Conservation (phyloP, 1,140 invertebrate species). For the Danaus melanippus region DNA sequence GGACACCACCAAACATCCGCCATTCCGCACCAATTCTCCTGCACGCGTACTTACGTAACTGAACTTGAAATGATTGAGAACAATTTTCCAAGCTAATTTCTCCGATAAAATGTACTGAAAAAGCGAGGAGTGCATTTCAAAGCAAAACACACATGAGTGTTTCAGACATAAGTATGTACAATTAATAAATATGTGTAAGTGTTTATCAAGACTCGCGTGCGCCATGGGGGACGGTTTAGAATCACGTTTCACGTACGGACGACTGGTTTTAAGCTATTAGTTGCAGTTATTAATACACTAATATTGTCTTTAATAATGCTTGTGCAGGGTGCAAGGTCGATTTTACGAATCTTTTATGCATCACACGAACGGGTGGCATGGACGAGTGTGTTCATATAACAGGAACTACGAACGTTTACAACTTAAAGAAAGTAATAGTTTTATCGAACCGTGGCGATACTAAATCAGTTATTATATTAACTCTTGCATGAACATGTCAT, state of each 20-base stretch:
- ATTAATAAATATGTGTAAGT: slow-evolving; percentile 44
- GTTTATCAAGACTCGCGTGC: slow-evolving; percentile 47
- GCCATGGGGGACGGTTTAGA: slow-evolving; percentile 32
- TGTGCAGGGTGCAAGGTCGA: slow-evolving; percentile 35
- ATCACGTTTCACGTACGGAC: slow-evolving; percentile 51
- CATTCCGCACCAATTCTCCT: slow-evolving; percentile 72
- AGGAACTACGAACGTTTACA: slow-evolving; percentile 42
- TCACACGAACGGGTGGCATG: slow-evolving; percentile 23
- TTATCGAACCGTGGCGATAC: slow-evolving; percentile 29
- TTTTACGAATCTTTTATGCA: slow-evolving; percentile 12
- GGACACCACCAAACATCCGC: slow-evolving; percentile 69
- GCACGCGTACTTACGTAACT: slow-evolving; percentile 72
- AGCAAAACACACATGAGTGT: slow-evolving; percentile 17
- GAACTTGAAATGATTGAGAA: slow-evolving; percentile 72
- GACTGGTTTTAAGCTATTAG: slow-evolving; percentile 37
- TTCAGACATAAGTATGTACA: slow-evolving; percentile 31
- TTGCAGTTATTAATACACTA: slow-evolving; percentile 20
- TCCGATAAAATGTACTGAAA: slow-evolving; percentile 69
- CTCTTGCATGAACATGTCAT: no score
- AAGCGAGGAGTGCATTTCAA: slow-evolving; percentile 52
- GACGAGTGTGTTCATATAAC: slow-evolving; percentile 35
- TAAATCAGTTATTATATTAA: slow-evolving; percentile 6
- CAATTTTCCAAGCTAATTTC: slow-evolving; percentile 72
- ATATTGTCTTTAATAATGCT: slow-evolving; percentile 35
- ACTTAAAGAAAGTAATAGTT: slow-evolving; percentile 59